Percentiles rank a stretch among this genome's conserved stretches.
Evolutionary conservation across 30 jellyfish, hydroid and myxozoan species (phyloP).

Genomic region (Aurelia sp.): DNA sequence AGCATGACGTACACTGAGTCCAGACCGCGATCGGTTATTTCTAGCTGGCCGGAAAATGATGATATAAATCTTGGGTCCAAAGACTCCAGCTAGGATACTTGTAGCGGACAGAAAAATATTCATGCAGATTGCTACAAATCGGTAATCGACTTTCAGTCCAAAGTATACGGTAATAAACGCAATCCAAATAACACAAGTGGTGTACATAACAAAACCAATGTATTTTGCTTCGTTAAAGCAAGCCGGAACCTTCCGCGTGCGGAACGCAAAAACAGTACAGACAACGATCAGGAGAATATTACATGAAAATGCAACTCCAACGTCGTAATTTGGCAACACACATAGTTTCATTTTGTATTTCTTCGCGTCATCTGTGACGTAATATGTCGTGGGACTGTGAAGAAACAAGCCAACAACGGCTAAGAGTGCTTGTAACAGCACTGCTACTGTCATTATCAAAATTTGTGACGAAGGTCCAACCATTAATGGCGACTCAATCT

Average conservation of each 20-base stretch:
- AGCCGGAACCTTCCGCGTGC: constrained; percentile 90
- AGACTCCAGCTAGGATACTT: constrained; percentile 84
- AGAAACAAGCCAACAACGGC: constrained; percentile 64
- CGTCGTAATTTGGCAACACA: constrained; percentile 62
- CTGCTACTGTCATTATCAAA: constrained; percentile 41
- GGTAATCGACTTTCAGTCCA: constrained; percentile 44
- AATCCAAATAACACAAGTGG: constrained; percentile 80
- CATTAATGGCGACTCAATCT: constrained; percentile 11
- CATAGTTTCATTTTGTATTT: constrained; percentile 40
- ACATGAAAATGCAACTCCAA: constrained; percentile 60
- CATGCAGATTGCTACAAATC: constrained; percentile 69
- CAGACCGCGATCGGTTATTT: constrained; percentile 76
- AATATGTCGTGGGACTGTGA: constrained; percentile 6
- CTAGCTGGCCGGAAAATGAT: constrained; percentile 70
- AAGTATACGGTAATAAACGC: constrained; percentile 70
- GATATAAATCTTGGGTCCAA: constrained; percentile 87
- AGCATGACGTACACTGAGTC: constrained; percentile 49
- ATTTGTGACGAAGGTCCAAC: constrained; percentile 72
- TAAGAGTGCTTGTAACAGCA: constrained; percentile 50
- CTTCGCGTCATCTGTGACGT: constrained; percentile 14
- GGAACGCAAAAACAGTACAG: constrained; percentile 88
- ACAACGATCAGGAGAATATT: constrained; percentile 57
- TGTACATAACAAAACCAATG: constrained; percentile 91
- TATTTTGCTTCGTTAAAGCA: constrained; percentile 88
- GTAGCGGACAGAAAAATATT: constrained; percentile 80